Conservation (phyloP, 2,888 invertebrate genomes). For the Tachina fera region DNA sequence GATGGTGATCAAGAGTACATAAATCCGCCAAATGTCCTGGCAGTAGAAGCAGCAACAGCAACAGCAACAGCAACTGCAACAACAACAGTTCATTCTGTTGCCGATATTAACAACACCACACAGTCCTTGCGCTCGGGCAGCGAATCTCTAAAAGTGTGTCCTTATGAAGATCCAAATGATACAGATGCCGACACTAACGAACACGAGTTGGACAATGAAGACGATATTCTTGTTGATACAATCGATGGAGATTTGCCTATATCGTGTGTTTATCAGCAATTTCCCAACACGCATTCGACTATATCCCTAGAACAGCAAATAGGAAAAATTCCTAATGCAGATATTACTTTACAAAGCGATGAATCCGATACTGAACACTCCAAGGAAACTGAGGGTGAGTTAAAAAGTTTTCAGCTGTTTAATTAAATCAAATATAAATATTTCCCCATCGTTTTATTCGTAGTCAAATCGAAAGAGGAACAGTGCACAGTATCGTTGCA, state of each 20-base stretch:
- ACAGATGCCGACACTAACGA: constrained; percentile 67
- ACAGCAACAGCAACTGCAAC: not conserved
- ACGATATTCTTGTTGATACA: constrained; percentile 26
- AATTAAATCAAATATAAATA: not conserved
- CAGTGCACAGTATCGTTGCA: constrained; percentile 9
- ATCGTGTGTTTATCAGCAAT: not conserved
- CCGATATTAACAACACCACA: constrained; percentile 23
- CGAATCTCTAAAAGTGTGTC: constrained; percentile 19
- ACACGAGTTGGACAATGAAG: constrained; percentile 65
- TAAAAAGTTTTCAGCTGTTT: not conserved
- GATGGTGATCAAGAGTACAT: constrained; percentile 27
- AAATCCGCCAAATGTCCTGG: too few relatives aligned
- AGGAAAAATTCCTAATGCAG: not conserved
- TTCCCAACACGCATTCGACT: not conserved
- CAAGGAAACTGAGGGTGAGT: constrained; percentile 60
- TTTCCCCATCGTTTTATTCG: not conserved
- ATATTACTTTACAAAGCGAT: not conserved
- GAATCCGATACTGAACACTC: constrained; percentile 56
- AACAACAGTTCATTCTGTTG: constrained; percentile 17
- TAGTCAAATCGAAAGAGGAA: constrained; percentile 50
- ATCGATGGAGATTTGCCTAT: not conserved
- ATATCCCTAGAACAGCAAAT: constrained; percentile 16
- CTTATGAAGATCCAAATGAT: constrained; percentile 59
- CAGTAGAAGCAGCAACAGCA: not conserved
- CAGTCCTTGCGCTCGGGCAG: constrained; percentile 21